Evolutionary conservation across 2,797 vertebrate species (phyloP).

Genomic region (Leptoclinus maculatus): DNA sequence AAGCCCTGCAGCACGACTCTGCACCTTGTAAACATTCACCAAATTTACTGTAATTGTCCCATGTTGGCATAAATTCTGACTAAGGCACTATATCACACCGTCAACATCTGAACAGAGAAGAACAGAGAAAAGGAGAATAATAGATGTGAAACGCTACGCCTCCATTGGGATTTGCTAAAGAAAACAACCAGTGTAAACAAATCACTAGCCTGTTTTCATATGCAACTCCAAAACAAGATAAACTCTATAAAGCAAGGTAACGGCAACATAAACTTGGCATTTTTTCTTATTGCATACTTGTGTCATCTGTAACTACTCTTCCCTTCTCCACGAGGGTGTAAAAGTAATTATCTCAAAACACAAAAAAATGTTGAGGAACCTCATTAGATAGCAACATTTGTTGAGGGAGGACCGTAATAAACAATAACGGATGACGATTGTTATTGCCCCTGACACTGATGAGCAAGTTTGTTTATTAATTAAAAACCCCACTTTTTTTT

Average conservation of each 20-base stretch:
- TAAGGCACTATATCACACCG: conserved; percentile 75
- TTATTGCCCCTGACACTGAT: conserved; percentile 99
- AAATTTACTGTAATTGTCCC: conserved; percentile 87
- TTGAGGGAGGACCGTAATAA: conserved; percentile 98
- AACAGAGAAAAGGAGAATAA: conserved; percentile 74
- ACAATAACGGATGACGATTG: conserved; percentile 98
- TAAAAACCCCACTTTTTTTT: conserved; percentile 94
- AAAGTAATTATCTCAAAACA: conserved; percentile 95
- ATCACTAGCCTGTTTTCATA: conserved; percentile 75
- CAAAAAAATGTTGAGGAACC: conserved; percentile 93
- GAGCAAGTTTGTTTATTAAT: conserved; percentile 99
- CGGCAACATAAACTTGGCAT: conserved; percentile 62
- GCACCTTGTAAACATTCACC: conserved; percentile 87
- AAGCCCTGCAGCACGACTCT: conserved; percentile 88
- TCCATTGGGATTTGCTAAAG: conserved; percentile 81
- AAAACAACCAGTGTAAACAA: conserved; percentile 82
- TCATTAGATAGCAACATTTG: conserved; percentile 99
- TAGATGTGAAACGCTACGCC: conserved; percentile 73
- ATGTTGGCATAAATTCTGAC: conserved; percentile 84
- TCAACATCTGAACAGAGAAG: conserved; percentile 79
- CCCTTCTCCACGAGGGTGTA: conserved; percentile 85
- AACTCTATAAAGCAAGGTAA: conserved; percentile 64
- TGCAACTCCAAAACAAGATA: conserved; percentile 76
- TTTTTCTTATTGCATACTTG: conserved; percentile 78
- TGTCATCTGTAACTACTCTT: conserved; percentile 85